phyloP scores from a whole-genome alignment of 2,113 vertebrate genomes.

The Bubalus kerabau region DNA sequence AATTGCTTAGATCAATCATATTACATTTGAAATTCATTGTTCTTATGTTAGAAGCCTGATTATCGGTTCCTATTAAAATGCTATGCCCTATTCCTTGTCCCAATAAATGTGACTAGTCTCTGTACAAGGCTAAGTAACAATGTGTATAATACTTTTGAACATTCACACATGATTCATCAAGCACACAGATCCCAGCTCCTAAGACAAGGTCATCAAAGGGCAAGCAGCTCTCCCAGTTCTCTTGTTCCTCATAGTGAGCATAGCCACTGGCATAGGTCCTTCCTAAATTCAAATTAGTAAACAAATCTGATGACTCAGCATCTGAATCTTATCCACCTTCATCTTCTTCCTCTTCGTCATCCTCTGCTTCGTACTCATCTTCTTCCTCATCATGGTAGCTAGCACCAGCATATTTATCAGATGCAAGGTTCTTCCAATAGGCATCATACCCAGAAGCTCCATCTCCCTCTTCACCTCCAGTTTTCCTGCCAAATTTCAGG shows the following conservation, averaged over 20 bases:
- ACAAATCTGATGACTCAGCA: constrained; percentile 76
- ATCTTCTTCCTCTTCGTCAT: constrained; percentile 87
- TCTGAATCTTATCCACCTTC: constrained; percentile 86
- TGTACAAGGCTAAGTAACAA: constrained; percentile 27
- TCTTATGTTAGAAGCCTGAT: neutral
- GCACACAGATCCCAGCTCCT: neutral
- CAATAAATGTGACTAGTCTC: neutral
- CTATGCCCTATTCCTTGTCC: neutral
- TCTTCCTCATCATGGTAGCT: constrained; percentile 84
- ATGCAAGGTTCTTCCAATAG: constrained; percentile 90
- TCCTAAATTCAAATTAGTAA: constrained; percentile 87
- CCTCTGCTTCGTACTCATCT: constrained; percentile 83
- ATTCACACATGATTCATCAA: neutral
- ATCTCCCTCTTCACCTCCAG: constrained; percentile 86
- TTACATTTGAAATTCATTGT: constrained; percentile 37
- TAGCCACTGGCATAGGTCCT: constrained; percentile 84
- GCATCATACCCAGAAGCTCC: constrained; percentile 91
- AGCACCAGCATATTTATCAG: constrained; percentile 78
- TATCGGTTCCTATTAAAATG: constrained; percentile 38
- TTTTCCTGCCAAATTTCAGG: constrained; percentile 94
- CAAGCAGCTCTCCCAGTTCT: constrained; percentile 64
- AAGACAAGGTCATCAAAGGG: neutral
- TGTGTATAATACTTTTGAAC: neutral
- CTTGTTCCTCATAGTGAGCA: constrained; percentile 84
- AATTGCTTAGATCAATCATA: neutral